A percentile compares a stretch with the other conserved stretches of the same genome.
These are phyloP conservation scores for Notothenia coriiceps DNA, from an alignment of 2,113 vertebrate species.

Conservation along the genomic window DNA sequence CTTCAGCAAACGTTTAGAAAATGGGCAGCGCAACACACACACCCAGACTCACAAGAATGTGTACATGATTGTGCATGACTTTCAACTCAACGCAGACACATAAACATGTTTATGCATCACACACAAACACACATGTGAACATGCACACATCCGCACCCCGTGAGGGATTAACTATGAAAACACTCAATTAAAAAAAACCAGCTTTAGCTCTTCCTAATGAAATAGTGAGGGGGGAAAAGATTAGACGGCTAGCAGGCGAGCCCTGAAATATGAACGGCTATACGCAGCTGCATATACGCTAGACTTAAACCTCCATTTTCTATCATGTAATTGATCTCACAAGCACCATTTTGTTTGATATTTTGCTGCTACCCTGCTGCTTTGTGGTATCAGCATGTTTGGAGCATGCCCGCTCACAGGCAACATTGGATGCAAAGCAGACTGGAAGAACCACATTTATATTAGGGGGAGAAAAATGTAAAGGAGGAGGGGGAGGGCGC, in stretches of 20 bases:
- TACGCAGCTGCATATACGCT: slow-evolving; percentile 66
- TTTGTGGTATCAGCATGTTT: slow-evolving; percentile 76
- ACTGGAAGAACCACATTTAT: slow-evolving; percentile 63
- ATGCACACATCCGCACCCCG: slow-evolving; percentile 36
- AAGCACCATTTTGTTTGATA: slow-evolving; percentile 84
- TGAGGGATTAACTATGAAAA: slow-evolving; percentile 66
- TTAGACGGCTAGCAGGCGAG: slow-evolving; percentile 59
- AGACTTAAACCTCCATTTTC: slow-evolving; percentile 82
- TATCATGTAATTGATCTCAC: slow-evolving; percentile 82
- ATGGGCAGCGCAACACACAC: background rate
- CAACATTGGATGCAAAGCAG: slow-evolving; percentile 65
- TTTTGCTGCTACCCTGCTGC: slow-evolving; percentile 66
- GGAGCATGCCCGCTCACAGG: slow-evolving; percentile 69
- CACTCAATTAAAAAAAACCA: slow-evolving; percentile 63
- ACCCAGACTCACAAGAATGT: background rate
- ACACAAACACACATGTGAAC: slow-evolving; percentile 32
- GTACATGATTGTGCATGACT: background rate
- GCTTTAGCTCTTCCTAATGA: slow-evolving; percentile 63
- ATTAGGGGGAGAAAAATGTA: slow-evolving; percentile 43
- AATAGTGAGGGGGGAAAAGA: slow-evolving; percentile 61
- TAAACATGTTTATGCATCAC: slow-evolving; percentile 23
- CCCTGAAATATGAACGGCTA: slow-evolving; percentile 72
- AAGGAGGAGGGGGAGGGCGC: slow-evolving; percentile 46
- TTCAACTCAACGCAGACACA: slow-evolving; percentile 17
- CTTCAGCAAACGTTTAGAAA: slow-evolving; percentile 52